phyloP scores from a whole-genome alignment of 2,113 vertebrate genomes.

The Crotalus helleri region DNA sequence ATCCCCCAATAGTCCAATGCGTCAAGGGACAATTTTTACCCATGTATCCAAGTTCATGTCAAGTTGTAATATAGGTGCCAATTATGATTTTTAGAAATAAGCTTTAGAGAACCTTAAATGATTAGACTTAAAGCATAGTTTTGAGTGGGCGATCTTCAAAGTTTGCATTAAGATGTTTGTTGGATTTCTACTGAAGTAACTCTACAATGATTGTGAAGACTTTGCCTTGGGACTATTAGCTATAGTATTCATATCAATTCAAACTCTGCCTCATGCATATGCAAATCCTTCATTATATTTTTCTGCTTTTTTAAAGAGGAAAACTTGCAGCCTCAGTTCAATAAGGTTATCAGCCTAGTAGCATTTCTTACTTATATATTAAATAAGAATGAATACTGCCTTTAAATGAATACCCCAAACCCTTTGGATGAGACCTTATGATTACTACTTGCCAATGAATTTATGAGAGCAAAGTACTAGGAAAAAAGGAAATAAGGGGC shows the following conservation, averaged over 20 bases:
- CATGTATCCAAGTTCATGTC: not conserved
- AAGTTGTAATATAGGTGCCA: not conserved
- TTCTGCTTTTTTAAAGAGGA: not conserved
- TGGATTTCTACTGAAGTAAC: not conserved
- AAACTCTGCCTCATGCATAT: not conserved
- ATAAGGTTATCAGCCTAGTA: not conserved
- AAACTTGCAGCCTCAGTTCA: not conserved
- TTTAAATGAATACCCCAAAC: not conserved
- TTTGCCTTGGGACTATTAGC: not conserved
- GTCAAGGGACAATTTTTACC: not conserved
- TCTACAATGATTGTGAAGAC: not conserved
- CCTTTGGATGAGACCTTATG: not conserved
- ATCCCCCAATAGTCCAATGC: not conserved
- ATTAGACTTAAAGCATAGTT: not conserved
- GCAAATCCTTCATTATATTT: not conserved
- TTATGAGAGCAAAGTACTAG: not conserved
- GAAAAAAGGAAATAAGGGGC: not conserved
- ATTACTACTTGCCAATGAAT: not conserved
- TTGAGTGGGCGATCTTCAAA: not conserved
- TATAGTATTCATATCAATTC: not conserved
- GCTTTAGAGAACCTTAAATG: not conserved
- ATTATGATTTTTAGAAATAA: not conserved
- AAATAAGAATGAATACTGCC: not conserved
- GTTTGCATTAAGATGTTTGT: not conserved
- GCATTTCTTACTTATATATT: not conserved